Percentiles rank a stretch among this genome's conserved stretches.
phyloP scores from a whole-genome alignment of 92 coral and sea anemone species.

The Epizoanthus stellaris region DNA sequence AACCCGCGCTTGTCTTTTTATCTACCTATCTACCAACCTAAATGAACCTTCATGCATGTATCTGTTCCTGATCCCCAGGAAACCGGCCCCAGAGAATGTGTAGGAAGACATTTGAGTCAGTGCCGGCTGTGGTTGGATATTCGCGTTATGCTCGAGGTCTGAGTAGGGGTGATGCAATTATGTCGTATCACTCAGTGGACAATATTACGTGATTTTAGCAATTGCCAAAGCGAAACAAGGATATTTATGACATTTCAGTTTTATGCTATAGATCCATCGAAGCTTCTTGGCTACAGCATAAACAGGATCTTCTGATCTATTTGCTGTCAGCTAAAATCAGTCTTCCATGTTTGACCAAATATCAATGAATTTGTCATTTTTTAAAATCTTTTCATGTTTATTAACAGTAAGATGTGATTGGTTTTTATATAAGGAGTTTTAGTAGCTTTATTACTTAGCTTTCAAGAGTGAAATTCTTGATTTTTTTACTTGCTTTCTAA shows the following conservation, averaged over 20 bases:
- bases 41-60: neutral
- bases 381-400: neutral
- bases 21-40: too few relatives aligned
- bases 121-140: neutral
- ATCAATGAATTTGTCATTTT: neutral
- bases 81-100: slow-evolving; percentile 42
- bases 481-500: neutral
- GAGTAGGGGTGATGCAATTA: neutral
- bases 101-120: neutral
- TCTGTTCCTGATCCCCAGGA: slow-evolving; percentile 5
- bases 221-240: neutral
- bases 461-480: neutral
- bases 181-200: neutral
- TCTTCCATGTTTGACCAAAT: neutral
- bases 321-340: neutral
- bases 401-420: neutral
- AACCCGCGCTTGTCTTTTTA: too few relatives aligned
- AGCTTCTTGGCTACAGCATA: too few relatives aligned
- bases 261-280: neutral
- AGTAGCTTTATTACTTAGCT: neutral
- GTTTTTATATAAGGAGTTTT: neutral
- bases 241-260: neutral
- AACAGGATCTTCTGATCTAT: neutral
- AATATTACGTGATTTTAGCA: slow-evolving; percentile 10
- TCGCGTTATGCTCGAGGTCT: neutral